Evolutionary conservation across 2,888 invertebrate species (phyloP), one percentile per base, ranked within the genome.

Genomic region (Venustoraphidia nigricollis): DNA sequence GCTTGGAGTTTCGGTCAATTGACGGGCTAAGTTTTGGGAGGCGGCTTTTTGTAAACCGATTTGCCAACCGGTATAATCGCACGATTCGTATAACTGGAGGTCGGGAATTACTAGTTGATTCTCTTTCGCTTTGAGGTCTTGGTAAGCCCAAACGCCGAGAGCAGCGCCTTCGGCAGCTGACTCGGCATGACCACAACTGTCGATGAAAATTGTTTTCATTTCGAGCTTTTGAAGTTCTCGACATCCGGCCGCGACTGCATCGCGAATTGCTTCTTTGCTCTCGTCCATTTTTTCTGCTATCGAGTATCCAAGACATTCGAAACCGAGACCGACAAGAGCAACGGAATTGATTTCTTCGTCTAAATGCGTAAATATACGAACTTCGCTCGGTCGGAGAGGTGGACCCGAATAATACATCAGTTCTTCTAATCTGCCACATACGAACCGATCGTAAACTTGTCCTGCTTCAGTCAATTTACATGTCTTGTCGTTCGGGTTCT

Each of bases 161-260:
- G 71, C 68, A 1, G 83, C 78, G 2, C 87, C 89, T 64, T 89
- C 89, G 0, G 87, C 87, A 2, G 87, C 78, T 2, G 85, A 84
- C 62, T 84, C 83, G 0, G 86, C 79, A 59, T 81, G 75, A 9
- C 82, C 84, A 59, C 87, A 84, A 14, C 81, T 79, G 60, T 90
- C 89, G 0, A 89, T 70, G 52, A 75, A 72, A 36, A 89, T 75
- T 34, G 69, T 63, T 43, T 67, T 69, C 0, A 79, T 73, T 40
- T 66, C 63, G 11, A 79, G 61, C 9, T 36, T 9, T 39, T 75
- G 72, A 9, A 83, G 62, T 2, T 75, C 73, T 51, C 66, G 67
- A 14, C 76, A 72, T 1, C 79, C 83, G 2, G 67, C 67, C 0
- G 76, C 78, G 1, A 83, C 73, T 1, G 84, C 87, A 46, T 76